Percentiles rank a stretch among this genome's conserved stretches.
phyloP scores from a whole-genome alignment of 1,140 invertebrate genomes.

The Pectinophora gossypiella region DNA sequence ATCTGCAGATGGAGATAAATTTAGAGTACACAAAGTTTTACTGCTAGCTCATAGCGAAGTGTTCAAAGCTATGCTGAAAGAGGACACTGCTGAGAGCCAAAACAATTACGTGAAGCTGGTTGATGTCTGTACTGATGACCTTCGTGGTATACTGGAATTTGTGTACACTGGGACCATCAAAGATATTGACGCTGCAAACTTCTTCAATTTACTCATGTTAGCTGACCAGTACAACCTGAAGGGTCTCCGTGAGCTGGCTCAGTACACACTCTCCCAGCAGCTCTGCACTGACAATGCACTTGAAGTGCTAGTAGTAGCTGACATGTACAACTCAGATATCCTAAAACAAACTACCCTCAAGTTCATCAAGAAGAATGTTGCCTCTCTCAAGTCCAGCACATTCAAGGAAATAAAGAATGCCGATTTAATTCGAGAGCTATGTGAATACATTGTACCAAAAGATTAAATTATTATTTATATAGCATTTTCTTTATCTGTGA shows the following conservation, averaged over 20 bases:
- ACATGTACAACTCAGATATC: conserved; percentile 45
- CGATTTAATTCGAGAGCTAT: conserved; percentile 26
- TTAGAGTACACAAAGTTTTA: conserved; percentile 50
- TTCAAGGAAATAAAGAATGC: conserved; percentile 52
- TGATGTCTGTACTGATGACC: conserved; percentile 51
- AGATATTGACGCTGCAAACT: conserved; percentile 43
- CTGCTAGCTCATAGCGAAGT: conserved; percentile 53
- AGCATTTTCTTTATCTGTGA: no score
- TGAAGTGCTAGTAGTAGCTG: conserved; percentile 46
- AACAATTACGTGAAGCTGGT: conserved; percentile 50
- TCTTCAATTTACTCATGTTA: conserved; percentile 47
- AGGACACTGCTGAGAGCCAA: conserved; percentile 57
- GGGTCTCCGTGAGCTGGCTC: conserved; percentile 41
- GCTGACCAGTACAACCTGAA: conserved; percentile 50
- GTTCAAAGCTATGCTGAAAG: conserved; percentile 65
- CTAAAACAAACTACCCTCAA: conserved; percentile 48
- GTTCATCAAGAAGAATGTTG: conserved; percentile 48
- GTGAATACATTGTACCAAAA: background rate
- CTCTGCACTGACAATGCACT: conserved; percentile 44
- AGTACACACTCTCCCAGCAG: conserved; percentile 39
- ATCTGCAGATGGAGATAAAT: conserved; percentile 49
- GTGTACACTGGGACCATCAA: conserved; percentile 58
- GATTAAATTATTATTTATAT: background rate
- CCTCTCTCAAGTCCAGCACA: conserved; percentile 29
- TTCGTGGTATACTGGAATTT: conserved; percentile 43